Evolutionary conservation across 2,888 invertebrate species (phyloP).

Genomic region (Dermolepida albohirtum): DNA sequence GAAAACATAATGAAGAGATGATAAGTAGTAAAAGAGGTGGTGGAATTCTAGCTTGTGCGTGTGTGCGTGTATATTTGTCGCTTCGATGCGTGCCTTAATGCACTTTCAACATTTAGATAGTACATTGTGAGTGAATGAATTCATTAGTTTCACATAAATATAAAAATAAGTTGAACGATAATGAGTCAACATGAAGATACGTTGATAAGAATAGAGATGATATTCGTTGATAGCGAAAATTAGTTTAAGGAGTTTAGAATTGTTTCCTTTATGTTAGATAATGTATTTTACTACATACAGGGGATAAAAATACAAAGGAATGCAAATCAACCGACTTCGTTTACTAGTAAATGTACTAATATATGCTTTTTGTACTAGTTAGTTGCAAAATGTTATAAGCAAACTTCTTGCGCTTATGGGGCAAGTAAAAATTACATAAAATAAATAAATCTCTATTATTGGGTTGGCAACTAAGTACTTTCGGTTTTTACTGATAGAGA

Average conservation of each 20-base stretch:
- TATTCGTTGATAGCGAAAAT: slow-evolving; percentile 15
- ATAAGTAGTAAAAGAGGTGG: slow-evolving; percentile 39
- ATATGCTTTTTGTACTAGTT: no score
- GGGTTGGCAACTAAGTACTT: no score
- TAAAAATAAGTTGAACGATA: slow-evolving; percentile 34
- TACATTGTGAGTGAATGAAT: slow-evolving; percentile 41
- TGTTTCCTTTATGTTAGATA: no score
- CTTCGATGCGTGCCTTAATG: slow-evolving; percentile 42
- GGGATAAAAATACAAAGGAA: no score
- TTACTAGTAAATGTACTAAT: no score
- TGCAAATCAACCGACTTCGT: no score
- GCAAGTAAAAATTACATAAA: no score
- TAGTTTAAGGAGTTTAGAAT: not conserved
- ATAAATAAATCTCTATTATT: no score
- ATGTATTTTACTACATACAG: no score
- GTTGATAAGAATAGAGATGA: slow-evolving; percentile 21
- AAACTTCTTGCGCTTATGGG: no score
- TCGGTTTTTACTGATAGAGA: no score
- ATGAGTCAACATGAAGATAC: slow-evolving; percentile 14
- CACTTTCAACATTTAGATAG: slow-evolving; percentile 45
- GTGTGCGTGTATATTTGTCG: slow-evolving; percentile 4
- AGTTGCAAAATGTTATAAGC: no score
- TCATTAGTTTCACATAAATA: slow-evolving; percentile 43
- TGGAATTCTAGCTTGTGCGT: slow-evolving; percentile 1
- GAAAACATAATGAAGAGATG: slow-evolving; percentile 44